Conservation (phyloP, 2,888 invertebrate genomes). For the Meghimatium bilineatum region DNA sequence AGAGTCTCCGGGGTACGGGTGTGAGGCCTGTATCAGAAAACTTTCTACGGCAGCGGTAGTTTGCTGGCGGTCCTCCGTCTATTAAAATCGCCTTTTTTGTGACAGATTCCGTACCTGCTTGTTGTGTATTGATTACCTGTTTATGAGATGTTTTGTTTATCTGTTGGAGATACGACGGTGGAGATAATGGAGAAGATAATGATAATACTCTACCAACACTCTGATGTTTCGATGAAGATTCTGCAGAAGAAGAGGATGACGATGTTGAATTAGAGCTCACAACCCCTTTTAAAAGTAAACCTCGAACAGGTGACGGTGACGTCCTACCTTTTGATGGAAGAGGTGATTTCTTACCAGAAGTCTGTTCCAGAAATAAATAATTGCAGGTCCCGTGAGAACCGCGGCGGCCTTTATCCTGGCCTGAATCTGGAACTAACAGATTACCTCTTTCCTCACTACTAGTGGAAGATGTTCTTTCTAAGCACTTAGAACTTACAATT, state of each 20-base stretch:
- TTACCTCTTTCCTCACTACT: conserved; percentile 39
- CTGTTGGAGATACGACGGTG: conserved; percentile 19
- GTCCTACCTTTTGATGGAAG: conserved; percentile 22
- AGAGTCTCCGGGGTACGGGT: conserved; percentile 35
- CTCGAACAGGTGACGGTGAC: conserved; percentile 41
- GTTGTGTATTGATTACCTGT: background rate
- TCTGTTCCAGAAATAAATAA: conserved; percentile 40
- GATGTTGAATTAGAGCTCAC: conserved; percentile 27
- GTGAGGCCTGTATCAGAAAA: conserved; percentile 47
- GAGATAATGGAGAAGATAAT: conserved; percentile 16
- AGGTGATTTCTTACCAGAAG: conserved; percentile 40
- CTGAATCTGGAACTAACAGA: conserved; percentile 13
- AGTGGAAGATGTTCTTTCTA: conserved; percentile 44
- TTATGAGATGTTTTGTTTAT: conserved; percentile 9
- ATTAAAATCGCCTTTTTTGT: background rate
- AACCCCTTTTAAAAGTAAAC: conserved; percentile 15
- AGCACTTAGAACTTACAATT: conserved; percentile 5
- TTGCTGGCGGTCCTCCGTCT: conserved; percentile 13
- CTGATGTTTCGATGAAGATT: conserved; percentile 26
- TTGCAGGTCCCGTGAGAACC: conserved; percentile 44
- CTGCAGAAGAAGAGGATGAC: conserved; percentile 24
- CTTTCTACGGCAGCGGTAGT: conserved; percentile 41
- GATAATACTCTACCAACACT: conserved; percentile 5
- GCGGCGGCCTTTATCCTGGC: conserved; percentile 5
- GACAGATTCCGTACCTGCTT: background rate